These are phyloP conservation scores for Paedocypris sp. DNA, from an alignment of 2,113 vertebrate species.

Conservation along the genomic window DNA sequence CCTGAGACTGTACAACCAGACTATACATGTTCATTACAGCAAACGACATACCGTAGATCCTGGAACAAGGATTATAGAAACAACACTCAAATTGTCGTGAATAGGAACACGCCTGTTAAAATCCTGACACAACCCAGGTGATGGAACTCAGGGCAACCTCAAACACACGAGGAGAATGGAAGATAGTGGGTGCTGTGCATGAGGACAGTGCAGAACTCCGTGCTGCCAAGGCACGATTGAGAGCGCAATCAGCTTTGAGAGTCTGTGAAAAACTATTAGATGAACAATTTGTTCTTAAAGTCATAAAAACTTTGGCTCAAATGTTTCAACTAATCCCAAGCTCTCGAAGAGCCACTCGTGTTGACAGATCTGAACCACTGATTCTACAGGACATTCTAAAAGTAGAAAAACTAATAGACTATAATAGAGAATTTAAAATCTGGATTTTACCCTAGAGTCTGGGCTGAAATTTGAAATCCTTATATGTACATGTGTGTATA, in stretches of 20 bases:
- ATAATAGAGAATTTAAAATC: too few relatives aligned
- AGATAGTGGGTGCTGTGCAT: slow-evolving; percentile 34
- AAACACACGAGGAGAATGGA: slow-evolving; percentile 24
- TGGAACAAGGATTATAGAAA: slow-evolving; percentile 39
- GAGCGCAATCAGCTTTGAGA: slow-evolving; percentile 32
- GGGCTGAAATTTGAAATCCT: too few relatives aligned
- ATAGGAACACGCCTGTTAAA: slow-evolving; percentile 23
- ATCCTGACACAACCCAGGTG: not conserved
- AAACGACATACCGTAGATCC: slow-evolving; percentile 36
- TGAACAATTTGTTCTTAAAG: slow-evolving; percentile 21
- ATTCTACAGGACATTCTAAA: too few relatives aligned
- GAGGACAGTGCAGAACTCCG: slow-evolving; percentile 18
- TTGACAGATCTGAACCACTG: slow-evolving; percentile 43
- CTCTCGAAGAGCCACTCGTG: slow-evolving; percentile 31
- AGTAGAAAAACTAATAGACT: too few relatives aligned
- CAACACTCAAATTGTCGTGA: slow-evolving; percentile 27
- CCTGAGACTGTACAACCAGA: too few relatives aligned
- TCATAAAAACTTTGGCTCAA: slow-evolving; percentile 21
- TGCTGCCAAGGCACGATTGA: slow-evolving; percentile 20
- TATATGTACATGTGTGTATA: too few relatives aligned
- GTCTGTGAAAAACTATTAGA: slow-evolving; percentile 34
- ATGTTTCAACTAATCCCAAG: slow-evolving; percentile 38
- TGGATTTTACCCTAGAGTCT: too few relatives aligned
- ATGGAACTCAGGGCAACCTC: slow-evolving; percentile 8
- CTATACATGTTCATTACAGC: too few relatives aligned